These are phyloP conservation scores for Trachelipus rathkii DNA, from an alignment of 1,140 invertebrate genomes.

Conservation along the genomic window DNA sequence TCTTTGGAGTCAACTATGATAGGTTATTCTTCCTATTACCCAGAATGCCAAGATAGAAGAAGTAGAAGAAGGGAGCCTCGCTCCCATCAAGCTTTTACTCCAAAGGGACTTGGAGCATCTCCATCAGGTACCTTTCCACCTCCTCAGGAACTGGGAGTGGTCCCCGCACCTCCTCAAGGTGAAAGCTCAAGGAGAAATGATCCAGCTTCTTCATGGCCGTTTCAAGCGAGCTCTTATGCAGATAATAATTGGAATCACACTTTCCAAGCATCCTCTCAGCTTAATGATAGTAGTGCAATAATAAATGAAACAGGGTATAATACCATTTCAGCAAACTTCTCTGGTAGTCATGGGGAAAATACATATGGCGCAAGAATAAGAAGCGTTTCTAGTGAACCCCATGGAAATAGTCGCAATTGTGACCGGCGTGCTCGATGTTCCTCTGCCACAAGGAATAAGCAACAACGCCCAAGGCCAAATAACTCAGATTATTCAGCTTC, in stretches of 20 bases:
- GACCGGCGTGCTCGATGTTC: slow-evolving; percentile 39
- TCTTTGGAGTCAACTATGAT: neutral
- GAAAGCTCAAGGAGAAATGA: neutral
- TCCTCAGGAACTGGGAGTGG: neutral
- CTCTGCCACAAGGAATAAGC: slow-evolving; percentile 36
- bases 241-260: neutral
- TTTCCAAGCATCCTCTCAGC: neutral
- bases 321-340: neutral
- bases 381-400: neutral
- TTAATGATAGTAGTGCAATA: neutral
- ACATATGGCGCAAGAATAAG: neutral
- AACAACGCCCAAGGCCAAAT: slow-evolving; percentile 44
- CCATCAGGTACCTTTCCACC: neutral
- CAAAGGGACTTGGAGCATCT: neutral
- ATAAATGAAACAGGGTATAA: neutral
- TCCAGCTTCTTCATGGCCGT: neutral
- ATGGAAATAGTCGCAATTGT: neutral
- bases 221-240: neutral
- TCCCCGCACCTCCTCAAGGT: slow-evolving; percentile 1
- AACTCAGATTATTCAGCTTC: slow-evolving; percentile 41
- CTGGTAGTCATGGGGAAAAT: neutral
- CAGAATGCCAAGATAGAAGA: neutral
- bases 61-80: neutral
- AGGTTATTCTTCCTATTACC: neutral
- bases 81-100: neutral